Percentiles rank a stretch among this genome's conserved stretches.
These are phyloP conservation scores for Tapirus terrestris DNA, from an alignment of 2,113 vertebrate genomes.

Conservation along the genomic window DNA sequence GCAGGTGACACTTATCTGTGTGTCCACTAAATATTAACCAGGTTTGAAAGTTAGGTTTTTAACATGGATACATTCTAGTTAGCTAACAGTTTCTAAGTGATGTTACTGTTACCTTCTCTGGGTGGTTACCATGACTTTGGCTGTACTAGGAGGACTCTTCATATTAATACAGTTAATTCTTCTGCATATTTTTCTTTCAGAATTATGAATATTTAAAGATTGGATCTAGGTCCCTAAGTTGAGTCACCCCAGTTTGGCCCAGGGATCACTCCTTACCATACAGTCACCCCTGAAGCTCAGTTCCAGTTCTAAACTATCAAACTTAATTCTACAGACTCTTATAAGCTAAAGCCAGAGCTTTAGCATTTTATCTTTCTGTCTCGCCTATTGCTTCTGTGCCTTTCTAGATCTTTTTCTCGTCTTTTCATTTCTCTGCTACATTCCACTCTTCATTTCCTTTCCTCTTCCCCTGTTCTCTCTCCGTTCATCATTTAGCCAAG, in stretches of 20 bases:
- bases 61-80: background rate
- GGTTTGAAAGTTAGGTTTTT: slow-evolving; percentile 48
- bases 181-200: background rate
- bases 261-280: background rate
- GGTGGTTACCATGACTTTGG: background rate
- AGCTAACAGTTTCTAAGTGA: background rate
- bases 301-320: background rate
- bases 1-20: background rate
- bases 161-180: background rate
- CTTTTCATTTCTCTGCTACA: background rate
- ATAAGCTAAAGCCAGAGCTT: slow-evolving; percentile 10
- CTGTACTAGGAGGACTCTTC: background rate
- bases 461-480: background rate
- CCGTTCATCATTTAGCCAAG: background rate
- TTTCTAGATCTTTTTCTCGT: background rate
- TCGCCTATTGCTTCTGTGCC: background rate
- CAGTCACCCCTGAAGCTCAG: background rate
- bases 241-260: background rate
- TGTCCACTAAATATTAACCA: slow-evolving; percentile 24
- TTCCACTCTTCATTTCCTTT: background rate
- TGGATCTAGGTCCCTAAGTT: background rate
- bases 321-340: background rate
- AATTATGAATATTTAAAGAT: slow-evolving; percentile 21
- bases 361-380: background rate
- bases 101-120: background rate